Evolutionary conservation across 2,113 vertebrate genomes (phyloP).

Genomic region (Sturnira hondurensis): DNA sequence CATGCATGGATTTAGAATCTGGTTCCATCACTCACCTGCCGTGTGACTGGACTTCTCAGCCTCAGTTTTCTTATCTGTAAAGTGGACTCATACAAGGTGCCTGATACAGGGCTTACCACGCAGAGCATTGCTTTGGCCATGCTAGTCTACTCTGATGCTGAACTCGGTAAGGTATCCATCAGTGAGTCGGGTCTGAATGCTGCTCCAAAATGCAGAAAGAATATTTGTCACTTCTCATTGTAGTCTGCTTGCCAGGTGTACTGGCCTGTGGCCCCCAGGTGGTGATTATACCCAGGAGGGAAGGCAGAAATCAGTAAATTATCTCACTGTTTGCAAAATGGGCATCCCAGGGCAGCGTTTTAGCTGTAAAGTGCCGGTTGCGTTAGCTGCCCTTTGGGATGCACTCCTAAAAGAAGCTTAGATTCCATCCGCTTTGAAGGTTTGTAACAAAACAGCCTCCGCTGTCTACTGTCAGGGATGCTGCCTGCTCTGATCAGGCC

Average conservation of each 20-base stretch:
- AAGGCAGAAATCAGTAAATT: not conserved
- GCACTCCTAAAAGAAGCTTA: not conserved
- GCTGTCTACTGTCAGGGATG: not conserved
- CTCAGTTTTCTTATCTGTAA: not conserved
- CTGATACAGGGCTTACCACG: not conserved
- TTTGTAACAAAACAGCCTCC: not conserved
- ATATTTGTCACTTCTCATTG: not conserved
- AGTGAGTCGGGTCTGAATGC: not conserved
- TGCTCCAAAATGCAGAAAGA: not conserved
- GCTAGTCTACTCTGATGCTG: not conserved
- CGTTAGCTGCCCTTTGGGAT: not conserved
- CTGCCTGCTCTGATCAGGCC: not conserved
- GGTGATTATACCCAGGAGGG: not conserved
- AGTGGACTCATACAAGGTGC: not conserved
- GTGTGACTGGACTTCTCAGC: not conserved
- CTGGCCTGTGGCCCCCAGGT: not conserved
- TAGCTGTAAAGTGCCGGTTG: not conserved
- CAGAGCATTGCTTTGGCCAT: fast-evolving
- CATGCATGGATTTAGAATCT: fast-evolving
- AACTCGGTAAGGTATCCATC: not conserved
- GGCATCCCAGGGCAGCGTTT: not conserved
- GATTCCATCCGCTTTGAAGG: not conserved
- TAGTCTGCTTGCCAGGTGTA: not conserved
- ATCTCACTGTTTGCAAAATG: not conserved
- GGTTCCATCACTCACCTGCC: fast-evolving